Percentiles rank a stretch among this genome's conserved stretches.
Evolutionary conservation across 2,113 vertebrate genomes (phyloP).

Genomic region (Fregetta grallaria): DNA sequence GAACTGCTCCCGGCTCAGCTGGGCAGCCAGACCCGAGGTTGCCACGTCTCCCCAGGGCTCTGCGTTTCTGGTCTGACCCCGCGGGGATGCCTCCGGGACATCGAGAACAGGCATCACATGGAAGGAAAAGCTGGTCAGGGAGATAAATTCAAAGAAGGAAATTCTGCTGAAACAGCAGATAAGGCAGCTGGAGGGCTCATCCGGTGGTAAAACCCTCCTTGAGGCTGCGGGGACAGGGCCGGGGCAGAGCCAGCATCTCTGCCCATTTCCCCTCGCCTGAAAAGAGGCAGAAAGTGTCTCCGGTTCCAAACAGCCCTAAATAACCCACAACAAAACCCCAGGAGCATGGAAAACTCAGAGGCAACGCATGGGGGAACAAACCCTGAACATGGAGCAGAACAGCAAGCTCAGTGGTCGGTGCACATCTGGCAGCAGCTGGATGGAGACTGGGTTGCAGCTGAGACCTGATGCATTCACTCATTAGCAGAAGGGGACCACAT

Average conservation of each 20-base stretch:
- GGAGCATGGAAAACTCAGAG: not conserved
- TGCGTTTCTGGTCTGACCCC: rapidly evolving
- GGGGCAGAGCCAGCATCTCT: not conserved
- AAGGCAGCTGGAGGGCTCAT: not conserved
- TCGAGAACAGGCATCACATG: rapidly evolving
- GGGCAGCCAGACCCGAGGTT: rapidly evolving
- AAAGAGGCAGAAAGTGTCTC: not conserved
- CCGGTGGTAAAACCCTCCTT: rapidly evolving
- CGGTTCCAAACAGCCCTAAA: not conserved
- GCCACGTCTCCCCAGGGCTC: not conserved
- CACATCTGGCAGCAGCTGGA: not conserved
- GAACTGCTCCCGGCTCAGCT: not conserved
- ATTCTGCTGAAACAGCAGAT: not conserved
- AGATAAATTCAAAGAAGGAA: not conserved
- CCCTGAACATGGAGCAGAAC: rapidly evolving
- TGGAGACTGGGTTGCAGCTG: rapidly evolving
- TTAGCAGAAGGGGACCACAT: rapidly evolving
- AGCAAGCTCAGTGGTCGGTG: rapidly evolving
- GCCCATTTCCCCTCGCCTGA: too few species aligned
- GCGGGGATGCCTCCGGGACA: rapidly evolving
- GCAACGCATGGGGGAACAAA: rapidly evolving
- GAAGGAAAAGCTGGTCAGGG: not conserved
- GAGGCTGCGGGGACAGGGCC: rapidly evolving
- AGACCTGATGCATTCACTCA: not conserved
- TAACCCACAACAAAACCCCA: rapidly evolving